These are phyloP conservation scores for Alentia gelatinosa DNA, from an alignment of 2,888 invertebrate genomes.

Conservation along the genomic window DNA sequence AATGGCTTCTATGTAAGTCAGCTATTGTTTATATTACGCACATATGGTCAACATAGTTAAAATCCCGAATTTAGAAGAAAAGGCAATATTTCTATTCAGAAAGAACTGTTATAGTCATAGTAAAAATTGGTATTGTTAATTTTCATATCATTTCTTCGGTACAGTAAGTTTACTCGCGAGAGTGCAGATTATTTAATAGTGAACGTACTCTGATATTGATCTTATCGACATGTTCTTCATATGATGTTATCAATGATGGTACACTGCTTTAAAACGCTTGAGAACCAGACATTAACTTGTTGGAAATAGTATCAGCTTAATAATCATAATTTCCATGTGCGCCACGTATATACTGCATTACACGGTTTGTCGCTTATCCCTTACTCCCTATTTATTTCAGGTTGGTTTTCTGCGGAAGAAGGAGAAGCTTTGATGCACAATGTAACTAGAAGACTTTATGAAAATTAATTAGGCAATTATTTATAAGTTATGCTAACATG, in stretches of 20 bases:
- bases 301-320: too few relatives aligned
- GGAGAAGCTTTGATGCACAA: not conserved
- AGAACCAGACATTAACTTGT: not conserved
- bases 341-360: not conserved
- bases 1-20: conserved; percentile 39
- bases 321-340: not conserved
- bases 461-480: conserved; percentile 26
- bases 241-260: not conserved
- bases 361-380: not conserved
- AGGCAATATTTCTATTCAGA: not conserved
- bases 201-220: not conserved
- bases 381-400: not conserved
- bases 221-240: not conserved
- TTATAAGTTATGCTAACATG: not conserved
- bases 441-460: not conserved
- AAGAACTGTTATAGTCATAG: not conserved
- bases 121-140: not conserved
- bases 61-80: not conserved
- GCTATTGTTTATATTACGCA: not conserved
- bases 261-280: not conserved
- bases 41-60: not conserved
- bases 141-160: not conserved
- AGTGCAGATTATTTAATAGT: not conserved
- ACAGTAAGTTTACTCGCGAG: not conserved
- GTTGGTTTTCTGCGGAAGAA: conserved; percentile 26